Evolutionary conservation across 1,140 invertebrate genomes (phyloP).

Genomic region (Drosophila miranda): DNA sequence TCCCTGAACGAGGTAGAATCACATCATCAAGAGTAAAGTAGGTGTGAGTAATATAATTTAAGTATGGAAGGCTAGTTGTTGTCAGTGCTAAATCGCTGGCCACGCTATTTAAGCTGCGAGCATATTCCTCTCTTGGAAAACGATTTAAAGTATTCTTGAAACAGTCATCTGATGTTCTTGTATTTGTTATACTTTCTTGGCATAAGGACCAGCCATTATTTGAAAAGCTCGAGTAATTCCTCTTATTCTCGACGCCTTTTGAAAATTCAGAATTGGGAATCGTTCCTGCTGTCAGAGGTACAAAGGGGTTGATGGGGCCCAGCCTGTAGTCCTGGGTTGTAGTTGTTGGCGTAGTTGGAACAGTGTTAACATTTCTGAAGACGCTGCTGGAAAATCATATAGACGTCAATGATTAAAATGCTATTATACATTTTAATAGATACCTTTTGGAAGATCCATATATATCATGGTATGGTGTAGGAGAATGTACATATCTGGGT

Average conservation of each 20-base stretch:
- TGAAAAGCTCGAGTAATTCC: constrained; percentile 15
- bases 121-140: constrained; percentile 14
- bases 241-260: constrained; percentile 13
- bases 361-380: constrained; percentile 19
- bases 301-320: constrained; percentile 19
- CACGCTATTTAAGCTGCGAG: constrained; percentile 3
- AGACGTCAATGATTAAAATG: not conserved
- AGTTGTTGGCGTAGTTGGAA: constrained; percentile 12
- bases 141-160: constrained; percentile 5
- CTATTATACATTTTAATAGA: not conserved
- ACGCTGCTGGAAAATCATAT: constrained; percentile 8
- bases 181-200: constrained; percentile 11
- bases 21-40: constrained; percentile 47
- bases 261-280: constrained; percentile 14
- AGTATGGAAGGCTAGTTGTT: constrained; percentile 35
- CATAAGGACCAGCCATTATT: constrained; percentile 27
- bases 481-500: constrained; percentile 32
- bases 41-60: constrained; percentile 49
- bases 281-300: constrained; percentile 26
- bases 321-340: constrained; percentile 13
- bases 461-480: constrained; percentile 12
- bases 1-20: constrained; percentile 30
- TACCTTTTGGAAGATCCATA: constrained; percentile 35
- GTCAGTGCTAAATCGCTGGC: constrained; percentile 21
- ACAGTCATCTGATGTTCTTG: constrained; percentile 14